Evolutionary conservation across 2,888 invertebrate genomes (phyloP), one percentile per base, ranked within the genome.

Genomic region (Steinernema scapterisci): DNA sequence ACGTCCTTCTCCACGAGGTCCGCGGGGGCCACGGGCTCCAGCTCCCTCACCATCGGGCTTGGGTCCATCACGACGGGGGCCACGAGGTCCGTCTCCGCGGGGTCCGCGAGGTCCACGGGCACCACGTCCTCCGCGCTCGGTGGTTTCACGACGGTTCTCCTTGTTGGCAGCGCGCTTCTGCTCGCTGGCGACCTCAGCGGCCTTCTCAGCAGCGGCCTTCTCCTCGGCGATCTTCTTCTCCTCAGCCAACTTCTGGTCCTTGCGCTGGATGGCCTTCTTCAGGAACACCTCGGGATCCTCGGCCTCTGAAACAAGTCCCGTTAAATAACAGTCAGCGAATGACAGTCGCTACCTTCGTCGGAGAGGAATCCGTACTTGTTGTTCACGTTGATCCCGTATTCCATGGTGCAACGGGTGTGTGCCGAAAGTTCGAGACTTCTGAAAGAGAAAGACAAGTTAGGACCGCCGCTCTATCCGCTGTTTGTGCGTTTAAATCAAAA

Each of bases 311-410:
- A 63, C 13, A 31, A 2, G 16, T n/a, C n/a, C n/a, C 3, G 48
- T 19, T 63, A 13, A 73, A 70, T 23, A 70, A 3, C 23, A 21
- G n/a, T 19, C 31, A 71, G 31, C 72, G 43, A 44, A 2, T 13
- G 44, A 21, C 13, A 78, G 70, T 27, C 79, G 76, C 78, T 48
- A 84, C 84, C 84, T 73, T 83, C 84, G 76, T 85, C 85, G 74
- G 81, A 81, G 73, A 81, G 76, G 73, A 80, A 80, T 75, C 78
- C 80, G 80, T 84, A 85, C 78, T 84, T 84, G 81, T 85, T 85
- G 78, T 83, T 79, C 25, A 81, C 78, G 73, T 79, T 78, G 73
- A 78, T 77, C 72, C 85, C 84, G 83, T 85, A 85, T 77, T 83
- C 83, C 46, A 78, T 73, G 45, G 27, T 63, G 63, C 13, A 27